Percentiles rank a stretch among this genome's conserved stretches.
phyloP scores from a whole-genome alignment of 2,888 invertebrate genomes.

The Lasioglossum villosulum region DNA sequence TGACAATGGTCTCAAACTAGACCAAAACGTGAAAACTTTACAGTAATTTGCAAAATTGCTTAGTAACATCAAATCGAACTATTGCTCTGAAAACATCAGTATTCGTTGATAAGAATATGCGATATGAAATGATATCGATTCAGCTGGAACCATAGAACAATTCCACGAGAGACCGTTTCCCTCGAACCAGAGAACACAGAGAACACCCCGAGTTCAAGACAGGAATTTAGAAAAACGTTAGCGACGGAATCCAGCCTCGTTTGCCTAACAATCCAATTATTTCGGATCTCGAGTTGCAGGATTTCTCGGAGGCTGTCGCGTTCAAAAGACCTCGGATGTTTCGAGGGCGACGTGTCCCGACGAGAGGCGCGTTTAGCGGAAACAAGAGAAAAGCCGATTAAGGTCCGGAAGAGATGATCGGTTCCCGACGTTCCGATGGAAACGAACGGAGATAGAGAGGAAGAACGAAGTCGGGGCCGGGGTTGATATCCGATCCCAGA shows the following conservation, averaged over 20 bases:
- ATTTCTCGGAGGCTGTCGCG: not conserved
- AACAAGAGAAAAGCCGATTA: constrained; percentile 6
- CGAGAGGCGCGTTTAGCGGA: not conserved
- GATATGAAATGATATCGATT: not conserved
- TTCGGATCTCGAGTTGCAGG: not conserved
- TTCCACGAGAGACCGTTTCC: not conserved
- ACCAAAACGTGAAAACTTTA: too few relatives aligned
- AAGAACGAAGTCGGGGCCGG: constrained; percentile 8
- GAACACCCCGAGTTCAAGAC: too few relatives aligned
- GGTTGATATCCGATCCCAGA: constrained; percentile 51
- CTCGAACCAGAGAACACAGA: not conserved
- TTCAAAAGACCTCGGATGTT: not conserved
- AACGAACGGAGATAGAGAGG: constrained; percentile 20
- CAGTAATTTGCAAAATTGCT: too few relatives aligned
- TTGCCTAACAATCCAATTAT: constrained; percentile 16
- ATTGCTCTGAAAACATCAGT: too few relatives aligned
- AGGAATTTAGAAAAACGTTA: not conserved
- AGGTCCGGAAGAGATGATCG: constrained; percentile 7
- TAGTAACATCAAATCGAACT: too few relatives aligned
- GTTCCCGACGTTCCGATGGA: not conserved
- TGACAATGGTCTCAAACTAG: too few relatives aligned
- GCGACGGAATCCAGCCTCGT: not conserved
- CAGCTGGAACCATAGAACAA: not conserved
- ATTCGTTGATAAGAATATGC: not conserved
- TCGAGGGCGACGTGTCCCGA: too few relatives aligned